Base-by-base conservation (phyloP, 2,888 invertebrate species). In the Alentia gelatinosa region DNA sequence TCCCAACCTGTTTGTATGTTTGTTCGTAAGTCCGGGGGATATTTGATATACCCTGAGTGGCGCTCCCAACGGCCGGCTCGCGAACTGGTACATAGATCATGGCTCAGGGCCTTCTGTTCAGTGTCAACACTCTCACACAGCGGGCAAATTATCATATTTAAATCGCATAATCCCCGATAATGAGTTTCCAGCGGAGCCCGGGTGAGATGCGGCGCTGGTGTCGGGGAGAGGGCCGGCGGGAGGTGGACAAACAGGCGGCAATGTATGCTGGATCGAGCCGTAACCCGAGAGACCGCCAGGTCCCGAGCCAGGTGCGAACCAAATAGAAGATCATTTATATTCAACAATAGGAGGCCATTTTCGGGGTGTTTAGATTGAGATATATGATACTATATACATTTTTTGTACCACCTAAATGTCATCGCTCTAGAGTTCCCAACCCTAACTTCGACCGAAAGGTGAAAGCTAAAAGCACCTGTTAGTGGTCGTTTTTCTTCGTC, bases 351-450 rank as follows among this genome's bases (percentile, higher is more conserved):
- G 30, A 68, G 68, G 68, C 30, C 68, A 68, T 68, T 68, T 68
- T 68, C n/a, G 68, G 63, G 68, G 68, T 68, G 68, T 68, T 68
- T 68, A 68, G 68, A n/a, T n/a, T n/a, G n/a, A n/a, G n/a, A n/a
- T n/a, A n/a, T n/a, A n/a, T n/a, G n/a, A n/a, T n/a, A n/a, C n/a
- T n/a, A n/a, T n/a, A n/a, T n/a, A n/a, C n/a, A n/a, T n/a, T n/a
- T n/a, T n/a, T n/a, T n/a, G n/a, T n/a, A n/a, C n/a, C n/a, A n/a
- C n/a, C n/a, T n/a, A n/a, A n/a, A n/a, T n/a, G n/a, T n/a, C n/a
- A n/a, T n/a, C n/a, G n/a, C n/a, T n/a, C n/a, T n/a, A n/a, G n/a
- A n/a, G n/a, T n/a, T n/a, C n/a, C n/a, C n/a, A n/a, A n/a, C n/a
- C n/a, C n/a, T n/a, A n/a, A n/a, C n/a, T n/a, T n/a, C n/a, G n/a